Conservation (phyloP, 64 coral and sea anemone genomes). For the Actinia equina region DNA sequence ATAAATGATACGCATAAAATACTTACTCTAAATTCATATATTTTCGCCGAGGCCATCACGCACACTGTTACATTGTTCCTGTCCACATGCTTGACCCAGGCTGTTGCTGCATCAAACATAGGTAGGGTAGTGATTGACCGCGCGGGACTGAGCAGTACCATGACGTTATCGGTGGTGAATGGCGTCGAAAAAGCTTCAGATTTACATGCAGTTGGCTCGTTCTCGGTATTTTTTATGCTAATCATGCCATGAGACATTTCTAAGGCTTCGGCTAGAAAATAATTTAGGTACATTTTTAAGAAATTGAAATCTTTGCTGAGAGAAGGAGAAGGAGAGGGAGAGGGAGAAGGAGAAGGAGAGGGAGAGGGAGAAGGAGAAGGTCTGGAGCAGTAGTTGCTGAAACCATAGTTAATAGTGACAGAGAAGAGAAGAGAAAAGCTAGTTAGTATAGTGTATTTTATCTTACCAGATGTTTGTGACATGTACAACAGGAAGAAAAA, state of each 20-base stretch:
- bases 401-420: too few relatives aligned
- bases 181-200: not conserved
- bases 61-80: conserved; percentile 4
- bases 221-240: not conserved
- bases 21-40: not conserved
- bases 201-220: not conserved
- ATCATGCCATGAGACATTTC: conserved; percentile 4
- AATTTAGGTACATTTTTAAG: too few relatives aligned
- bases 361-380: too few relatives aligned
- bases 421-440: too few relatives aligned
- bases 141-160: conserved; percentile 15
- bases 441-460: too few relatives aligned
- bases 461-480: too few relatives aligned
- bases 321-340: not conserved
- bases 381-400: too few relatives aligned
- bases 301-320: not conserved
- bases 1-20: too few relatives aligned
- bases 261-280: not conserved
- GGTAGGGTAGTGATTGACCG: not conserved
- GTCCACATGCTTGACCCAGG: not conserved
- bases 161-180: conserved; percentile 2
- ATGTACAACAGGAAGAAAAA: too few relatives aligned
- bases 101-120: not conserved
- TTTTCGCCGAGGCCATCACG: not conserved
- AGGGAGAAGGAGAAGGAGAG: too few relatives aligned